Evolutionary conservation across 2,113 vertebrate genomes (phyloP), one percentile per base, ranked within the genome.

Genomic region (Trematocara unimaculatum): DNA sequence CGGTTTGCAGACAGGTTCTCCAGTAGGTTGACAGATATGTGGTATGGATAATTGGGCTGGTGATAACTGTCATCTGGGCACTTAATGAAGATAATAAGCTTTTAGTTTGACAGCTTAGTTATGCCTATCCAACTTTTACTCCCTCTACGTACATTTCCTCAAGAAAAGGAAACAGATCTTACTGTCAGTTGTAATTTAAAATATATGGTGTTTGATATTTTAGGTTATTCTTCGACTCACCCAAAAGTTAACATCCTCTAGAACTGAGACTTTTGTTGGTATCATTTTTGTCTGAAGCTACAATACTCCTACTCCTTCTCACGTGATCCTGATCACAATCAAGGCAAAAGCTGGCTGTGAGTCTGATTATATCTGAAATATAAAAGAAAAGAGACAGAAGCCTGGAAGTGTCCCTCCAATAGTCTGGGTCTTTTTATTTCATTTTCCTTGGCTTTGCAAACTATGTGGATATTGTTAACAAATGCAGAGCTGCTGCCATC

Each of bases 31-130:
- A 90, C 87, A 89, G 92, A 90, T 88, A 88, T 79, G 91, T 86
- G 83, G 79, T 86, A 79, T 84, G 67, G 88, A 93, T 94, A 92
- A 95, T 92, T 93, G 92, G 90, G 83, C 85, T 29, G 84, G 84
- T 42, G 91, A 92, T 87, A 89, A 90, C 83, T 91, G 90, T 93
- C 92, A 93, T 88, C 80, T 84, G 81, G 78, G 58, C 60, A 88
- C 84, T 55, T 89, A 90, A 93, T 92, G 83, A 92, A 92, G 91
- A 94, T 94, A 86, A 96, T 93, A 84, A 74, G 84, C 82, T 87
- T 87, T 89, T 60, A 67, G 26, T 93, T 84, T 87, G 94, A 94
- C 91, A 93, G 90, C 89, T 93, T 79, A 38, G 64, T 94, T 90
- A 62, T 17, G 60, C 29, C 80, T 54, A 17, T 72, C 40, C 42